These are phyloP conservation scores for Resseliella maxima DNA, from an alignment of 2,888 invertebrate genomes.

Conservation along the genomic window DNA sequence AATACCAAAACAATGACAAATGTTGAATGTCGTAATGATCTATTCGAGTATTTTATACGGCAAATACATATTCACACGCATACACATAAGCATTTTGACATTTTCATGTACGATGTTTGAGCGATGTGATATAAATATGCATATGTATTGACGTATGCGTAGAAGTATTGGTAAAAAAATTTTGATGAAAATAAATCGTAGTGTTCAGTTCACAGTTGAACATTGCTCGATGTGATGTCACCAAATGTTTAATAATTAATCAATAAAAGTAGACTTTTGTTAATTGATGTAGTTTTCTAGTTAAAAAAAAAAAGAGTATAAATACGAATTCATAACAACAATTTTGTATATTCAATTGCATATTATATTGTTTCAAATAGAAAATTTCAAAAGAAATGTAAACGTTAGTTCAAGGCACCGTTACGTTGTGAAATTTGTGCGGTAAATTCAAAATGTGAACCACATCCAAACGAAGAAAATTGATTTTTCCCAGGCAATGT, in stretches of 20 bases:
- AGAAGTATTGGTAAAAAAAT: not conserved
- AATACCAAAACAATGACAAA: constrained; percentile 55
- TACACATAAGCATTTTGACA: not conserved
- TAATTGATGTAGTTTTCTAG: too few species aligned
- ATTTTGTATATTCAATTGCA: too few species aligned
- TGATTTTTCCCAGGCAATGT: constrained; percentile 49
- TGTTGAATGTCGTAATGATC: constrained; percentile 49
- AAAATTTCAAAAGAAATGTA: not conserved
- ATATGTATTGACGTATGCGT: not conserved
- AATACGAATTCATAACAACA: too few species aligned
- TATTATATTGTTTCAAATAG: not conserved
- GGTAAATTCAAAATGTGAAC: constrained; percentile 41
- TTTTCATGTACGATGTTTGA: not conserved
- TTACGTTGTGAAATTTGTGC: not conserved
- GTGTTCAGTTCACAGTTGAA: not conserved
- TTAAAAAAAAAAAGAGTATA: too few species aligned
- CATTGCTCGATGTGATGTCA: constrained; percentile 32
- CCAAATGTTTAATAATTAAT: not conserved
- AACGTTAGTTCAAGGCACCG: not conserved
- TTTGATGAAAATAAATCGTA: not conserved
- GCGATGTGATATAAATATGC: not conserved
- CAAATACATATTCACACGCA: not conserved
- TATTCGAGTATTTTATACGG: not conserved
- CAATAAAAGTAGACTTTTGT: too few species aligned
- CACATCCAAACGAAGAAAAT: not conserved